phyloP scores from a whole-genome alignment of 2,797 vertebrate genomes.

The Rhinichthys osculus region DNA sequence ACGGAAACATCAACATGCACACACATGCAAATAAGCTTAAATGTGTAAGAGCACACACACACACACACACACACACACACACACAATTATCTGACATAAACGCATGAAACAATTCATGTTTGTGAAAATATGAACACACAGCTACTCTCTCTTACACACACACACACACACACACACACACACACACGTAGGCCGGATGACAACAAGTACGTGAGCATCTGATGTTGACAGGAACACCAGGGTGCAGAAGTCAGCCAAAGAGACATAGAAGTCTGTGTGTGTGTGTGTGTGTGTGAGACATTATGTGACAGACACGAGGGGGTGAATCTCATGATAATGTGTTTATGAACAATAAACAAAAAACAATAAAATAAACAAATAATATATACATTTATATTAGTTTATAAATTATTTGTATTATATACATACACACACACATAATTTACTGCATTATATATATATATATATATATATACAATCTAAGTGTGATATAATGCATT shows the following conservation, averaged over 20 bases:
- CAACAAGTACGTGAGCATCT: constrained; percentile 71
- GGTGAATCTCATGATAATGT: not conserved
- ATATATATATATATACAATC: no score
- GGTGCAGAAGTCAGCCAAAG: constrained; percentile 74
- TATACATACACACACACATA: no score
- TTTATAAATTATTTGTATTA: no score
- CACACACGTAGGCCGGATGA: constrained; percentile 61
- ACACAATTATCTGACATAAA: not conserved
- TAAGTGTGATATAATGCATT: no score
- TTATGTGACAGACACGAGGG: not conserved
- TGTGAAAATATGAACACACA: constrained; percentile 20
- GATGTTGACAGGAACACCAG: constrained; percentile 73
- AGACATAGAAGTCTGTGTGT: not conserved
- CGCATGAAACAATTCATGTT: not conserved
- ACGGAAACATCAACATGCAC: constrained; percentile 45
- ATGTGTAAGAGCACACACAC: not conserved
- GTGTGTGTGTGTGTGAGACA: no score
- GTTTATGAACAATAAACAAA: not conserved
- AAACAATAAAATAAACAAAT: not conserved
- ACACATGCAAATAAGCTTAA: constrained; percentile 2
- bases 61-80: not conserved
- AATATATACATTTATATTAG: no score
- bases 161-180: constrained; percentile 46
- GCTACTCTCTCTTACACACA: not conserved
- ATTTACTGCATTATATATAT: no score